These are phyloP conservation scores for Blastomussa wellsi DNA, from an alignment of 92 coral and sea anemone species.

Conservation along the genomic window DNA sequence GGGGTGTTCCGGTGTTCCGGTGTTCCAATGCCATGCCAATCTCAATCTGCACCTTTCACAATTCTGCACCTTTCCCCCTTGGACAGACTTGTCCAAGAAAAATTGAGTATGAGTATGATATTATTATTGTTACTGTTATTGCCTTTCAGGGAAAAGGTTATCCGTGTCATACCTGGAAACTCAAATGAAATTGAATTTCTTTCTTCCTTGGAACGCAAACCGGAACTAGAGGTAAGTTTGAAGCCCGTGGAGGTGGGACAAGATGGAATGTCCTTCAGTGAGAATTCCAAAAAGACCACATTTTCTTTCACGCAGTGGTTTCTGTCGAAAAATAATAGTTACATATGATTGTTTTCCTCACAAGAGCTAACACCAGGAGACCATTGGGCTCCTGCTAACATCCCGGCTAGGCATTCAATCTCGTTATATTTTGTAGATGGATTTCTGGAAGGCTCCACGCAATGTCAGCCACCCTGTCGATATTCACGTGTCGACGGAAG, in stretches of 20 bases:
- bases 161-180: slow-evolving; percentile 62
- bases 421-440: slow-evolving; percentile 45
- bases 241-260: too few relatives aligned
- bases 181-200: slow-evolving; percentile 50
- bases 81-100: too few relatives aligned
- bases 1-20: too few relatives aligned
- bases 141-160: slow-evolving; percentile 69
- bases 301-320: too few relatives aligned
- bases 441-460: slow-evolving; percentile 80
- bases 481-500: slow-evolving; percentile 66
- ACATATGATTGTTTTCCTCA: too few relatives aligned
- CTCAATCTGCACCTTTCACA: too few relatives aligned
- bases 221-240: slow-evolving; percentile 42
- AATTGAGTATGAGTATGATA: too few relatives aligned
- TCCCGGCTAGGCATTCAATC: not conserved
- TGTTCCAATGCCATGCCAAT: too few relatives aligned
- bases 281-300: too few relatives aligned
- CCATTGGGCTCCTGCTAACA: too few relatives aligned
- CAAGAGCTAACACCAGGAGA: not conserved
- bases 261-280: too few relatives aligned
- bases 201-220: slow-evolving; percentile 22
- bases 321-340: not conserved
- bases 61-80: too few relatives aligned
- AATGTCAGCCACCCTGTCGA: slow-evolving; percentile 68
- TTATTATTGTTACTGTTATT: not conserved